Evolutionary conservation across 2,797 vertebrate species (phyloP).

Genomic region (Octomys mimax): DNA sequence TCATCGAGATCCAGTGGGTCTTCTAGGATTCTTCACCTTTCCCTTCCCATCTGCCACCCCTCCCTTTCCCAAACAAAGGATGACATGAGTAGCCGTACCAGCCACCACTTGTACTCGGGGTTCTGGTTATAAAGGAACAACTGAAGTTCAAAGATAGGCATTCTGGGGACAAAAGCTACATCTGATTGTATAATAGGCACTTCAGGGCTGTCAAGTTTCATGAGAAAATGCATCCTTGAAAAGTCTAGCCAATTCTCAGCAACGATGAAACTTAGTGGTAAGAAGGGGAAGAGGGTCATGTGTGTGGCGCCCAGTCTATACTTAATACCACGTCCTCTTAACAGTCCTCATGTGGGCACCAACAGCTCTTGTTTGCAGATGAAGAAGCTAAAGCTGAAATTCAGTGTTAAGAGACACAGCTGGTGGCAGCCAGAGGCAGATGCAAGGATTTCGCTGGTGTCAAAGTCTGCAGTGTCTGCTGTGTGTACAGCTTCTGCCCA

Average conservation of each 20-base stretch:
- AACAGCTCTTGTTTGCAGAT: not conserved
- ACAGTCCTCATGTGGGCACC: not conserved
- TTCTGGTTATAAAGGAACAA: not conserved
- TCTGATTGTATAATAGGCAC: not conserved
- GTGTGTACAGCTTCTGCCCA: not conserved
- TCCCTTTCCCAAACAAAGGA: not conserved
- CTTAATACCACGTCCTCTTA: not conserved
- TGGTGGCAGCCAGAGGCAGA: not conserved
- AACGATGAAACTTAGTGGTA: not conserved
- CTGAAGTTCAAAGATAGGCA: slow-evolving; percentile 19
- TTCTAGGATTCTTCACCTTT: not conserved
- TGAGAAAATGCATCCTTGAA: not conserved
- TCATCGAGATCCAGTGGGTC: not conserved
- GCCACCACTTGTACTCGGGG: not conserved
- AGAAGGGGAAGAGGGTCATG: not conserved
- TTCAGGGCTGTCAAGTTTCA: not conserved
- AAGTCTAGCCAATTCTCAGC: not conserved
- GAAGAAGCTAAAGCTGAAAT: not conserved
- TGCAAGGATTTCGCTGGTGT: not conserved
- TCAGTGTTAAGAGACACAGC: not conserved
- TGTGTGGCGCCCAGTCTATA: rapidly evolving
- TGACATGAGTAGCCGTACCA: not conserved
- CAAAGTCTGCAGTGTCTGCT: not conserved
- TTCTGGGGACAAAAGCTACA: not conserved
- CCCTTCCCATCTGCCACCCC: not conserved